phyloP scores from a whole-genome alignment of 1,140 invertebrate species.

The Chionoecetes opilio region DNA sequence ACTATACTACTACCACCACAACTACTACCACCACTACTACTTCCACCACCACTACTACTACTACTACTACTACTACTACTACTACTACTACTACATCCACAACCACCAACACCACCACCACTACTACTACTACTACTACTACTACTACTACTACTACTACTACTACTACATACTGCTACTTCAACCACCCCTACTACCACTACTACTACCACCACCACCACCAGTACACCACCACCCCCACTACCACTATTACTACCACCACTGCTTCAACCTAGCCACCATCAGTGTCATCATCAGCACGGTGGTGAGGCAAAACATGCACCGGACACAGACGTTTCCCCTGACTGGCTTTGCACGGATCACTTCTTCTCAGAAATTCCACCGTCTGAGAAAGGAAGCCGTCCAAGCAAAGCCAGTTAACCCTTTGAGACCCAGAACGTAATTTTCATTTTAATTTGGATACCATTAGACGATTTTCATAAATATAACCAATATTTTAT shows the following conservation, averaged over 20 bases:
- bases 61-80: background rate
- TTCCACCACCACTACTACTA: background rate
- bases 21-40: background rate
- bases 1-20: background rate
- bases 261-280: too few relatives aligned
- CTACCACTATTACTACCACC: background rate
- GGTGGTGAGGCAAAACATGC: too few relatives aligned
- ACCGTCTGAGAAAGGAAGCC: too few relatives aligned
- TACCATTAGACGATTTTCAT: too few relatives aligned
- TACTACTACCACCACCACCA: background rate
- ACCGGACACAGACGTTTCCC: too few relatives aligned
- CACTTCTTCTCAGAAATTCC: too few relatives aligned
- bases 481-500: too few relatives aligned
- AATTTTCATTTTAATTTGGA: too few relatives aligned
- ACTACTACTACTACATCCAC: background rate
- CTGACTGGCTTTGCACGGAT: too few relatives aligned
- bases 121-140: conserved; percentile 1
- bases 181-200: background rate
- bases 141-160: background rate
- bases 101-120: background rate
- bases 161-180: background rate
- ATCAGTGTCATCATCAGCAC: too few relatives aligned
- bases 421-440: too few relatives aligned
- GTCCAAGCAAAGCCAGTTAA: too few relatives aligned
- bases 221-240: background rate